Base-by-base conservation (phyloP, 2,113 vertebrate species). In the Syngnathus floridae region DNA sequence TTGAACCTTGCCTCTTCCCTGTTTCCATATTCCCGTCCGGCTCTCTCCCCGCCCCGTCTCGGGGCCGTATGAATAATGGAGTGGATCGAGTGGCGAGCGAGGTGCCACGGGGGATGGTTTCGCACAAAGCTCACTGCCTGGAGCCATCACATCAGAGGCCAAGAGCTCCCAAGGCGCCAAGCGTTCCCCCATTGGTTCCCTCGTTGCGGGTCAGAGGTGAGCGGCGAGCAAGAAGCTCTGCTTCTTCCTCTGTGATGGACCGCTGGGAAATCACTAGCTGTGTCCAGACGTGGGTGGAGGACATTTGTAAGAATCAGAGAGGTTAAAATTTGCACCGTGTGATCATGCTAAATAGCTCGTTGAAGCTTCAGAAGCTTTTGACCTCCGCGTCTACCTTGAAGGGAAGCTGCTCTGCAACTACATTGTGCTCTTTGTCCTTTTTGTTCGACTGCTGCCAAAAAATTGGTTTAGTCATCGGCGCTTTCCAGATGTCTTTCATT, bases 81-180 rank as follows among this genome's bases (percentile, higher is more conserved):
- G 70, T 69, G 73, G 80, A 82, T 86, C 86, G 87, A 83, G 86
- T 90, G 84, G 87, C 81, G 66, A 87, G 82, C 40, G 78, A 43
- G 59, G 81, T 88, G 79, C 82, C 82, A 75, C 80, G 78, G 85
- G 84, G 84, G 84, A 81, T 75, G 71, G 81, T 79, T 85, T 84
- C 79, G 80, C 65, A 82, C 82, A 90, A 87, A 90, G 88, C 86
- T 81, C 80, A 84, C 73, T 77, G 88, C 89, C 88, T 88, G 75
- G 62, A 90, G 88, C 89, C 88, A 89, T 88, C 86, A 88, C 82
- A 87, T 90, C 89, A 85, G 86, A 91, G 85, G 84, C 75, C 86
- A 83, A 77, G 73, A 69, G 67, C 83, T 84, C 86, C 82, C 77
- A 80, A 80, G 80, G 75, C 73, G 78, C 71, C 71, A 68, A 41